These are phyloP conservation scores for Pachyramphus minor DNA, from an alignment of 2,113 vertebrate genomes.

Conservation along the genomic window DNA sequence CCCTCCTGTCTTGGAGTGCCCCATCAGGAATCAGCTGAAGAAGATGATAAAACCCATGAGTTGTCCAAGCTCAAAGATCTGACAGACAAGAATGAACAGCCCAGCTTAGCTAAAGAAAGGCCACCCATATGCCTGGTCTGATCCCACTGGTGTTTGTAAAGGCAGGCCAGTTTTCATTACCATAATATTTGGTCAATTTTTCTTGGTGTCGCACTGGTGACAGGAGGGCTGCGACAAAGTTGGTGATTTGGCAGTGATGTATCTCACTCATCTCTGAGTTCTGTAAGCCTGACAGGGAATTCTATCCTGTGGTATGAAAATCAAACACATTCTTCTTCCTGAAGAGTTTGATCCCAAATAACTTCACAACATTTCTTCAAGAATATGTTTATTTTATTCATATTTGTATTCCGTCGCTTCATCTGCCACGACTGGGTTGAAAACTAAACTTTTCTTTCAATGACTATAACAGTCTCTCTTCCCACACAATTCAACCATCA, in stretches of 20 bases:
- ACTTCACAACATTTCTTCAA: not conserved
- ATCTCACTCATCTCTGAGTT: not conserved
- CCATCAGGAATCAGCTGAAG: not conserved
- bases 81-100: not conserved
- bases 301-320: not conserved
- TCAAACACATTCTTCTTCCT: not conserved
- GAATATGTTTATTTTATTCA: constrained; percentile 55
- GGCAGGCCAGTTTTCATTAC: not conserved
- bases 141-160: not conserved
- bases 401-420: not conserved
- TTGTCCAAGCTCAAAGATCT: not conserved
- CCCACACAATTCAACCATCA: not conserved
- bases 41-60: not conserved
- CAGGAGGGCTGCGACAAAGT: not conserved
- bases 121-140: rapidly evolving
- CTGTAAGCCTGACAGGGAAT: not conserved
- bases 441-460: constrained; percentile 44
- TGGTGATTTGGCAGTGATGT: not conserved
- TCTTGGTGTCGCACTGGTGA: not conserved
- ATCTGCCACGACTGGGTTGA: not conserved
- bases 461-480: constrained; percentile 13
- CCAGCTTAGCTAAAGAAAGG: not conserved
- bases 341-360: not conserved
- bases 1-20: not conserved
- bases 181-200: not conserved